Percentiles rank a stretch among this genome's conserved stretches.
Evolutionary conservation across 2,888 invertebrate species (phyloP).

Genomic region (Entomobrya multifasciata): DNA sequence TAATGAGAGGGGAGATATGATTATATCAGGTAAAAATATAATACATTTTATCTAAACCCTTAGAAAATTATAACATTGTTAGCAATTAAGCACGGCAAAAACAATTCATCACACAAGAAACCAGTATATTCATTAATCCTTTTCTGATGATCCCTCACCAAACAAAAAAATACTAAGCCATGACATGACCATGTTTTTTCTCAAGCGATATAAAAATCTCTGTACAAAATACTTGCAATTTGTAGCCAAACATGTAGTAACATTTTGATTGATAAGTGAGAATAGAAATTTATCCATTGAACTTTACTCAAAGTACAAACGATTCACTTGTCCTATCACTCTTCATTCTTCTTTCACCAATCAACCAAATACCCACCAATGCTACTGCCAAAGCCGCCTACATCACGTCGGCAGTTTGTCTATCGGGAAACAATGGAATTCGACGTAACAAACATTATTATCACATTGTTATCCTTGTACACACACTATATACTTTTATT

Average conservation of each 20-base stretch:
- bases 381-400: too few species aligned
- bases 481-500: background rate
- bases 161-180: too few species aligned
- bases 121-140: too few species aligned
- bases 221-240: too few species aligned
- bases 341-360: background rate
- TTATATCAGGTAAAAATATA: slow-evolving; percentile 92
- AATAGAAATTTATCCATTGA: slow-evolving; percentile 45
- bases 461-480: background rate
- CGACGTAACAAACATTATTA: slow-evolving; percentile 32
- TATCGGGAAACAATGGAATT: slow-evolving; percentile 48
- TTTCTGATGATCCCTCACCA: too few species aligned
- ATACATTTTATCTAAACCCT: too few species aligned
- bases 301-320: slow-evolving; percentile 38
- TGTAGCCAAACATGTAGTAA: background rate
- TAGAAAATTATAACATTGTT: too few species aligned
- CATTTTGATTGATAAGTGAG: slow-evolving; percentile 40
- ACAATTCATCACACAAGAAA: too few species aligned
- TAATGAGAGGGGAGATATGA: slow-evolving; percentile 94
- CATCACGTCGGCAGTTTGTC: slow-evolving; percentile 42
- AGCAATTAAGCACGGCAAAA: too few species aligned
- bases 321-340: slow-evolving; percentile 53
- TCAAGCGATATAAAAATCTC: too few species aligned
- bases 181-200: too few species aligned
- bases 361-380: background rate